Evolutionary conservation across 2,888 invertebrate species (phyloP).

Genomic region (Epinotia demarniana): DNA sequence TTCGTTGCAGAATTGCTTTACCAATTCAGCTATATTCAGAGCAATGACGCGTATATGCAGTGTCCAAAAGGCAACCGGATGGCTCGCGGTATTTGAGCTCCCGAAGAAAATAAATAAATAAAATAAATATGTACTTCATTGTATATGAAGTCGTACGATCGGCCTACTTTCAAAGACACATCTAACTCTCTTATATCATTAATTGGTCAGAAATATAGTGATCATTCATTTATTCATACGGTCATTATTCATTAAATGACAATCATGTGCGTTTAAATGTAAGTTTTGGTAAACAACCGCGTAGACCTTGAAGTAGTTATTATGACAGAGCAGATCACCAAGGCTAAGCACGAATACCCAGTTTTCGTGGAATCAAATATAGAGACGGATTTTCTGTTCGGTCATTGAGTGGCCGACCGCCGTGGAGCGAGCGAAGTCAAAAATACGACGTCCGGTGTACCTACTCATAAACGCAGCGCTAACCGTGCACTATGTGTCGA

Average conservation of each 20-base stretch:
- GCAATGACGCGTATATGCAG: too few species aligned
- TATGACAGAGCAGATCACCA: constrained; percentile 29
- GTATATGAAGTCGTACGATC: too few species aligned
- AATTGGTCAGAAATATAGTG: neutral
- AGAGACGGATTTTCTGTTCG: constrained; percentile 18
- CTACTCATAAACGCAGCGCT: neutral
- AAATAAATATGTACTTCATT: too few species aligned
- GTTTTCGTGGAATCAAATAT: constrained; percentile 26
- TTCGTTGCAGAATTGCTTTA: too few species aligned
- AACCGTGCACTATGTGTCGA: constrained; percentile 27
- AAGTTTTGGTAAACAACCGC: constrained; percentile 2
- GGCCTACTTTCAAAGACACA: neutral
- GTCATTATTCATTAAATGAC: neutral
- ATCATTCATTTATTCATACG: neutral
- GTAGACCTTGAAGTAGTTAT: constrained; percentile 24
- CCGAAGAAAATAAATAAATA: too few species aligned
- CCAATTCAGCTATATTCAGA: too few species aligned
- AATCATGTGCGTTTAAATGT: neutral
- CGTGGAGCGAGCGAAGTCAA: constrained; percentile 46
- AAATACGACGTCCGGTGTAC: constrained; percentile 44
- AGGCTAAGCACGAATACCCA: constrained; percentile 29
- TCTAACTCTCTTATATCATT: neutral
- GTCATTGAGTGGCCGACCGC: constrained; percentile 15
- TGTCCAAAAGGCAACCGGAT: too few species aligned
- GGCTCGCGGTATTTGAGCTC: too few species aligned